A percentile compares a stretch with the other conserved stretches of the same genome.
Conservation (phyloP, 2,888 invertebrate genomes). For the Ectemnius cavifrons region DNA sequence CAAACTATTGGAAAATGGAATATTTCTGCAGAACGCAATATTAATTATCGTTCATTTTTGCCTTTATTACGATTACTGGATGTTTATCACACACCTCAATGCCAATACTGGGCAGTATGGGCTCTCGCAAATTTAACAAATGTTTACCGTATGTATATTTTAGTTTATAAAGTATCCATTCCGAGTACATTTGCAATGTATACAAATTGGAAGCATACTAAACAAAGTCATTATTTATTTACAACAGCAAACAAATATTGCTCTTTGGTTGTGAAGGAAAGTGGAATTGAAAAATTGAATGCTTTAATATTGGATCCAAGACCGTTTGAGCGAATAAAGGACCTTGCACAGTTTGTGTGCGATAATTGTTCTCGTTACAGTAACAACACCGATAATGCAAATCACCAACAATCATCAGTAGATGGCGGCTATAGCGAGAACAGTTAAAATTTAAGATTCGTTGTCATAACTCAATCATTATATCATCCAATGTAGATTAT, state of each 20-base stretch:
- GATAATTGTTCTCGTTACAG: slow-evolving; percentile 80
- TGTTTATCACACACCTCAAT: slow-evolving; percentile 92
- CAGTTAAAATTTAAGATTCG: slow-evolving; percentile 40
- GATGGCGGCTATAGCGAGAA: slow-evolving; percentile 52
- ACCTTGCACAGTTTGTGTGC: slow-evolving; percentile 84
- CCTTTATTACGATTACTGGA: slow-evolving; percentile 92
- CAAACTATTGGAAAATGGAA: slow-evolving; percentile 94
- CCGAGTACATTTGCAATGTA: slow-evolving; percentile 7
- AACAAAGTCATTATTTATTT: slow-evolving; percentile 1
- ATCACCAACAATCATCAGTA: slow-evolving; percentile 41
- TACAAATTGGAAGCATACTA: not conserved
- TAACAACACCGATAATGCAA: slow-evolving; percentile 38
- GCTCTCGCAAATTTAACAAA: slow-evolving; percentile 97
- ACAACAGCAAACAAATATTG: slow-evolving; percentile 93
- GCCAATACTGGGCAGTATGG: slow-evolving; percentile 98
- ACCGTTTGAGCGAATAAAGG: slow-evolving; percentile 84
- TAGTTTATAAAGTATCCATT: not conserved
- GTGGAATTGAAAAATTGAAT: slow-evolving; percentile 87
- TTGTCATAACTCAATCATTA: slow-evolving; percentile 17
- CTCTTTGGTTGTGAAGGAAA: slow-evolving; percentile 90
- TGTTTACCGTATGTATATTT: slow-evolving; percentile 88
- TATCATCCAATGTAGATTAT: slow-evolving; percentile 26
- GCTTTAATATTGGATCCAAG: slow-evolving; percentile 82
- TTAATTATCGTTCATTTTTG: slow-evolving; percentile 97
- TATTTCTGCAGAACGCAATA: slow-evolving; percentile 91